A percentile compares a stretch with the other conserved stretches of the same genome.
Evolutionary conservation across 2,113 vertebrate genomes (phyloP).

Genomic region (human): GRCh38 chrX:14529501-14530000

Average conservation of each 20-base stretch:
- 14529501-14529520: constrained; percentile 86
- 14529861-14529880: constrained; percentile 91
- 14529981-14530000: constrained; percentile 84
- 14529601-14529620: constrained; percentile 59
- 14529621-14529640: constrained; percentile 70
- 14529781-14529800: constrained; percentile 72
- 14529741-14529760: constrained; percentile 77
- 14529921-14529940: constrained; percentile 83
- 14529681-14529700: constrained; percentile 79
- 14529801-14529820: constrained; percentile 75
- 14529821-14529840: constrained; percentile 81
- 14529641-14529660: constrained; percentile 63
- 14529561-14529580: constrained; percentile 78
- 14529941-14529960: constrained; percentile 85
- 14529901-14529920: constrained; percentile 83
- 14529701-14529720: constrained; percentile 73
- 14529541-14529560: constrained; percentile 81
- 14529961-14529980: constrained; percentile 84
- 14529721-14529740: constrained; percentile 75
- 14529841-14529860: constrained; percentile 85
- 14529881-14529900: constrained; percentile 86
- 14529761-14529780: constrained; percentile 76
- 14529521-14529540: constrained; percentile 83
- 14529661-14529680: constrained; percentile 73
- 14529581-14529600: constrained; percentile 39